A percentile compares a stretch with the other conserved stretches of the same genome.
phyloP scores from a whole-genome alignment of 2,888 invertebrate species.

The Trissolcus brochymenae region DNA sequence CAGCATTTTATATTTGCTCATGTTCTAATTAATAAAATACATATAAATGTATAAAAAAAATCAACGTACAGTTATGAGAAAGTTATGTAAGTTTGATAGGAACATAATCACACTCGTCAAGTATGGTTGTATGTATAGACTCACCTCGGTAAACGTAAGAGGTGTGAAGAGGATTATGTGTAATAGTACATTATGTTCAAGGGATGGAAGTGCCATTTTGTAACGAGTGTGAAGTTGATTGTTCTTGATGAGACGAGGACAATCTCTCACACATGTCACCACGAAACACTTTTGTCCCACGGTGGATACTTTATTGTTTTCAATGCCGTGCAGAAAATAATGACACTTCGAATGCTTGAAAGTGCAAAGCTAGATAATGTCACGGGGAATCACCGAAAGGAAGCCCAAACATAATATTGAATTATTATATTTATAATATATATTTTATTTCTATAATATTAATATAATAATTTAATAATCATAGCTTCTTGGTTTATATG shows the following conservation, averaged over 20 bases:
- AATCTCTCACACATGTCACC: too few relatives aligned
- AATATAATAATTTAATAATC: neutral
- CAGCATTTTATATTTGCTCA: conserved; percentile 56
- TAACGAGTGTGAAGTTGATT: too few relatives aligned
- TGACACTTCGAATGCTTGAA: too few relatives aligned
- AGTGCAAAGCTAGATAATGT: too few relatives aligned
- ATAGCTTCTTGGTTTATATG: neutral
- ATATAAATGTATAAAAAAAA: conserved; percentile 50
- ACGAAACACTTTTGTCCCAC: too few relatives aligned
- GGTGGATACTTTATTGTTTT: too few relatives aligned
- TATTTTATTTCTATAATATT: too few relatives aligned
- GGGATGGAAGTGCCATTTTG: neutral
- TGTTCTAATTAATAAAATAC: conserved; percentile 52
- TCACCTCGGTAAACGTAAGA: conserved; percentile 56
- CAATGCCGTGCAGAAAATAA: too few relatives aligned
- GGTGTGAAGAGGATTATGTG: conserved; percentile 46
- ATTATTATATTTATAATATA: conserved; percentile 1
- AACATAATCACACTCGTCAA: conserved; percentile 51
- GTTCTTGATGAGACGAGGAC: too few relatives aligned
- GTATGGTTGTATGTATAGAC: conserved; percentile 57
- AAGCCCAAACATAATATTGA: neutral
- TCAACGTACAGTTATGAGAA: conserved; percentile 38
- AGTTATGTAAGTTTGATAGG: conserved; percentile 48
- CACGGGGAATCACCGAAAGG: too few relatives aligned
- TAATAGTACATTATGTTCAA: conserved; percentile 1